phyloP scores from a whole-genome alignment of 2,797 vertebrate genomes.

The Peromyscus attwateri region DNA sequence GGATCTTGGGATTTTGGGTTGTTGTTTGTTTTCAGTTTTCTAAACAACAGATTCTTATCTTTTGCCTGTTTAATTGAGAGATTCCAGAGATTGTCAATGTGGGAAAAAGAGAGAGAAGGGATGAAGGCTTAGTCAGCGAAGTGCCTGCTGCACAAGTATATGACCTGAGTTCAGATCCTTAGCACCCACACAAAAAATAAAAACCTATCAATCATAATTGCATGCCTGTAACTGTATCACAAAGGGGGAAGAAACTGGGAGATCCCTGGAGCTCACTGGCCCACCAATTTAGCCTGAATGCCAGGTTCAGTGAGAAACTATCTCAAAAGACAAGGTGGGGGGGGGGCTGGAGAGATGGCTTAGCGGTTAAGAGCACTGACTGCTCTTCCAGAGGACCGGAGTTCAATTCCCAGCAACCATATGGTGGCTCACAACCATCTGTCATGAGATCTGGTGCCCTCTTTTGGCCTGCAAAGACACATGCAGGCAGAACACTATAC shows the following conservation, averaged over 20 bases:
- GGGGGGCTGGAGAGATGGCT: too few species aligned
- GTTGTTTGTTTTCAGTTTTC: neutral
- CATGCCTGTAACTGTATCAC: neutral
- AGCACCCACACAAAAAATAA: neutral
- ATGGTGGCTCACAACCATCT: too few species aligned
- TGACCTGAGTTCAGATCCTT: neutral
- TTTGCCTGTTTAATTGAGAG: slow-evolving; percentile 9
- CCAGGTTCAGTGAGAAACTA: neutral
- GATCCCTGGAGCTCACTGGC: neutral
- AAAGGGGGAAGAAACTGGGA: neutral
- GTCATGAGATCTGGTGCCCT: too few species aligned
- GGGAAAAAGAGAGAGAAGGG: neutral
- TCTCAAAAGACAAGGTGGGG: neutral
- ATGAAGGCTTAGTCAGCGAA: neutral
- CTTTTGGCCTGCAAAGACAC: too few species aligned
- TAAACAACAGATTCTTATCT: slow-evolving; percentile 18
- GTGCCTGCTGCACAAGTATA: neutral
- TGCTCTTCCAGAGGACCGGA: too few species aligned
- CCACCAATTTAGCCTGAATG: neutral
- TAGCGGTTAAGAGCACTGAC: too few species aligned
- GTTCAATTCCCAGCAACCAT: too few species aligned
- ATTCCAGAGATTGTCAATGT: neutral
- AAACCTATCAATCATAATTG: neutral
- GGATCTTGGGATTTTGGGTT: neutral
- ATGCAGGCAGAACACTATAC: too few species aligned